These are phyloP conservation scores for Trogon melanurus DNA, from an alignment of 2,113 vertebrate species.

Conservation along the genomic window DNA sequence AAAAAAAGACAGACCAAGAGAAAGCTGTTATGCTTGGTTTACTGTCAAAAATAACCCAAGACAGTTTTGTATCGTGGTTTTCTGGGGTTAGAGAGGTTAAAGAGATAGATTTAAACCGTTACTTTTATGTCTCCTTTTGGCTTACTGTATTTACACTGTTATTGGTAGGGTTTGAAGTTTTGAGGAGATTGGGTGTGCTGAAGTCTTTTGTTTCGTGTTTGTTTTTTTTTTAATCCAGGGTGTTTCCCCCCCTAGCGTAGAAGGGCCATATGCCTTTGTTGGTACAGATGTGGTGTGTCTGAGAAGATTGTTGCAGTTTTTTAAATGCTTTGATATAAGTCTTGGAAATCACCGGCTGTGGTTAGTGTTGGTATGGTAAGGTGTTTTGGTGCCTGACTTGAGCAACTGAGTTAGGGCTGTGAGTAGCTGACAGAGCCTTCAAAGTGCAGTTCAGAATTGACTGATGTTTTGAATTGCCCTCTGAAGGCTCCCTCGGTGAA, in stretches of 20 bases:
- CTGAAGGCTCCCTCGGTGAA: neutral
- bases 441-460: neutral
- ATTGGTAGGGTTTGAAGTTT: neutral
- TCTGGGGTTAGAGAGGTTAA: neutral
- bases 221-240: rapidly evolving
- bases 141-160: neutral
- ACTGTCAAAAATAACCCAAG: neutral
- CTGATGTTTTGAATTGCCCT: neutral
- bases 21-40: neutral
- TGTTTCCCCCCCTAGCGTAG: neutral
- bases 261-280: neutral
- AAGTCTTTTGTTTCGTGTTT: neutral
- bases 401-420: neutral
- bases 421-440: neutral
- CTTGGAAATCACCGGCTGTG: neutral
- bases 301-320: neutral
- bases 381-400: neutral
- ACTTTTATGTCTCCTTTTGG: neutral
- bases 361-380: neutral
- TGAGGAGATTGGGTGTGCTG: neutral
- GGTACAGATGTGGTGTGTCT: neutral
- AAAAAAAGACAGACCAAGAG: neutral
- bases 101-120: neutral
- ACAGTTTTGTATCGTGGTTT: neutral
- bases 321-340: neutral